Evolutionary conservation across 2,888 invertebrate genomes (phyloP), one percentile per base, ranked within the genome.

Genomic region (Netelia fuscicornis): DNA sequence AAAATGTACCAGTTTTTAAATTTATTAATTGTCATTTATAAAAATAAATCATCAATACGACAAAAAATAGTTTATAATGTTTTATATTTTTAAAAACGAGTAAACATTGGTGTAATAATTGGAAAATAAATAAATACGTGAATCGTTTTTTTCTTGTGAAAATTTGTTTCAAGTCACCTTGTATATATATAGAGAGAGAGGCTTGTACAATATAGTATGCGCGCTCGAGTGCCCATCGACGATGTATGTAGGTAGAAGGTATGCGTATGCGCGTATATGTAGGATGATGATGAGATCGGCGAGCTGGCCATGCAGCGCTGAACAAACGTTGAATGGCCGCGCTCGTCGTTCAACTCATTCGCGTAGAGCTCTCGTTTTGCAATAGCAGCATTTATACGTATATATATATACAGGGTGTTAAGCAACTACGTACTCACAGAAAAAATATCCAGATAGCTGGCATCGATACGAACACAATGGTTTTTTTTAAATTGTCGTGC

Each of bases 301-400:
- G 58, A 74, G 30, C 65, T 81, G 67, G 80, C 80, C 80, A 81
- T 81, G 80, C 67, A 81, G 80, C 80, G 80, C 67, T 81, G 80
- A 81, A 81, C 80, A 81, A 81, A 81, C 80, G 80, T 81, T 81
- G 72, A 74, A 81, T 74, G 72, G 80, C 80, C 80, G 56, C 48
- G 60, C 80, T 9, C 62, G 52, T 56, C 60, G 80, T 81, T 74
- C 80, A 67, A 65, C 80, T 81, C 62, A 58, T 67, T 58, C 48
- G 56, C 80, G 56, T 23, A 37, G 56, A 65, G 44, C 54, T n/a
- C 64, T 52, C 62, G 80, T 81, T 81, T 81, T 72, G 74, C 80
- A 81, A 81, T 67, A 64, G 20, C 71, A 80, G 71, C 74, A 37
- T 65, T 48, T 13, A 48, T 13, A 65, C 17, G 13, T 62, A 30